A percentile compares a stretch with the other conserved stretches of the same genome.
These are phyloP conservation scores for Trogon surrucura DNA, from an alignment of 2,113 vertebrate genomes.

Conservation along the genomic window DNA sequence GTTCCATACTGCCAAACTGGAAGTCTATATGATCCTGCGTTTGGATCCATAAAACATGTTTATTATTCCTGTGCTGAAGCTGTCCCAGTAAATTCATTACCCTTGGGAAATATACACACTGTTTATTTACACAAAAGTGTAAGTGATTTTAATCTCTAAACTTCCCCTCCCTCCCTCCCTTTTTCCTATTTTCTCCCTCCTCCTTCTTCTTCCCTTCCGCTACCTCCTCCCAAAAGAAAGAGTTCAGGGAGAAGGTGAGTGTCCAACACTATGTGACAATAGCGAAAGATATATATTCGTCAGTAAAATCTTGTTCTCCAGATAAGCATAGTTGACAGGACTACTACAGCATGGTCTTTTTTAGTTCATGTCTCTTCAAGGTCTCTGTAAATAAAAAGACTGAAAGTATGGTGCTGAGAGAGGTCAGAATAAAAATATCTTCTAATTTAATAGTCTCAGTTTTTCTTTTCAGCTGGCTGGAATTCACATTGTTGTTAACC, in stretches of 20 bases:
- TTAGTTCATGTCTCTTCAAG: slow-evolving; percentile 16
- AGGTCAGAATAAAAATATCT: slow-evolving; percentile 40
- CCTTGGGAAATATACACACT: not conserved
- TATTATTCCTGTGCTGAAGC: not conserved
- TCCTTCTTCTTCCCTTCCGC: not conserved
- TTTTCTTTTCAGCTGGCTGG: slow-evolving; percentile 51
- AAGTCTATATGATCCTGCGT: slow-evolving; percentile 11
- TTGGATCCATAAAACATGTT: slow-evolving; percentile 11
- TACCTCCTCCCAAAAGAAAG: not conserved
- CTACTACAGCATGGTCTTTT: not conserved
- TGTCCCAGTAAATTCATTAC: not conserved
- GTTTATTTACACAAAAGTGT: slow-evolving; percentile 13
- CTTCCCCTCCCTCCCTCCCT: not conserved
- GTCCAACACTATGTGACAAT: not conserved
- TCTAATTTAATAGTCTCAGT: not conserved
- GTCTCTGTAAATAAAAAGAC: slow-evolving; percentile 26
- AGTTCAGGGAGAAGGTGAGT: not conserved
- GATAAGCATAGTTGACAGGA: not conserved
- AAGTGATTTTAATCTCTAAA: slow-evolving; percentile 31
- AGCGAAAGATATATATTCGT: not conserved
- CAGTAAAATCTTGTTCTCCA: not conserved
- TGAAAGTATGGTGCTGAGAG: slow-evolving; percentile 30
- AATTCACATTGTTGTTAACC: slow-evolving; percentile 42
- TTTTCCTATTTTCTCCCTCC: not conserved
- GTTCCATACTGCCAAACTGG: not conserved